Evolutionary conservation across 2,113 vertebrate genomes (phyloP), one percentile per base, ranked within the genome.

Genomic region (Pygathrix nemaeus): DNA sequence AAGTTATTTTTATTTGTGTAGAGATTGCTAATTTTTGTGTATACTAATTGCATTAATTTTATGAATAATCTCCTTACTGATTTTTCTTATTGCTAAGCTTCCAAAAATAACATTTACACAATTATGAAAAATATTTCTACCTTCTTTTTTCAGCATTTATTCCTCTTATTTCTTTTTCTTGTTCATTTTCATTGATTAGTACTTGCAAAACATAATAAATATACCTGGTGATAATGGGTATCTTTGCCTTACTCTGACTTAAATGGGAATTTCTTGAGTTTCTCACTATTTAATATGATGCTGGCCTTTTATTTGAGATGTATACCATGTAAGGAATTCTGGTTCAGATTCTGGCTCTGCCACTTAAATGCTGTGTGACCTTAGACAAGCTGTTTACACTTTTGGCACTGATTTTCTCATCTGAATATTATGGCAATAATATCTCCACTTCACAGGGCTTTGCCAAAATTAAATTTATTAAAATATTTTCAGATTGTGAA

Each of bases 401-500:
- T 86, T 78, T 18, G 66, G 20, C 20, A 86, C 18, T 90, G n/a
- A 94, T 76, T 94, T 96, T 23, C 30, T 96, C 23, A 75, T 93
- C 38, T 73, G 38, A 88, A 75, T 90, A 61, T 45, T 35, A 90
- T 90, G n/a, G 18, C 57, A 94, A 64, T 78, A 30, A 73, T 90
- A 88, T 73, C 12, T 78, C 11, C 85, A 70, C 57, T 50, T 97
- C 61, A 59, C 16, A 93, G 17, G 8, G 25, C 23, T 80, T 83
- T 76, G 38, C 87, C 81, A 90, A 35, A 32, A 68, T 78, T 55
- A 96, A 78, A 52, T 87, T 72, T 12, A 96, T 93, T 93, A 95
- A 90, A 94, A 57, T 75, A 68, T 57, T 35, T 50, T 93, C 80
- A 95, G 85, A 75, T 38, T 40, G 35, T 86, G 52, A 89, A 89